These are phyloP conservation scores for Eulimnadia texana DNA, from an alignment of 1,140 invertebrate species.

Conservation along the genomic window DNA sequence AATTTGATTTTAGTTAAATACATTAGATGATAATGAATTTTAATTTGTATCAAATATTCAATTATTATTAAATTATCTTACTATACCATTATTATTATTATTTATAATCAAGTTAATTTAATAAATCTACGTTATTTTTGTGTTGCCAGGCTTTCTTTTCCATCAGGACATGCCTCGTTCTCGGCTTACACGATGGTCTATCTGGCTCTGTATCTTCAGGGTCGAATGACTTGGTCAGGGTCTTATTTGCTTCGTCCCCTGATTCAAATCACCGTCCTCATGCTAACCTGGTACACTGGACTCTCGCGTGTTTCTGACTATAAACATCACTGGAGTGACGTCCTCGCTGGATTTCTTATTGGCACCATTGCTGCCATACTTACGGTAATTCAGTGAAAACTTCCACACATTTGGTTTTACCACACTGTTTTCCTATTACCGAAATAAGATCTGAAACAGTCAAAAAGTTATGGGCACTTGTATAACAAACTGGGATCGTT, in stretches of 20 bases:
- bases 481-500: neutral
- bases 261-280: constrained; percentile 40
- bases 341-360: constrained; percentile 45
- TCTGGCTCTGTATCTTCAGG: constrained; percentile 55
- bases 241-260: constrained; percentile 59
- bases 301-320: constrained; percentile 82
- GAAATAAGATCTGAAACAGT: too few relatives aligned
- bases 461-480: neutral
- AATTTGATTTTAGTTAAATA: too few relatives aligned
- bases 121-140: too few relatives aligned
- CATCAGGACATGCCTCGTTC: constrained; percentile 41
- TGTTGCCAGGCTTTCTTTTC: constrained; percentile 34
- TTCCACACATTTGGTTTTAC: neutral
- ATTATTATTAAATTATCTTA: neutral
- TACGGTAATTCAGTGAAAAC: too few relatives aligned
- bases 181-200: constrained; percentile 34
- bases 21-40: too few relatives aligned
- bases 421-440: neutral
- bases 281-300: constrained; percentile 63
- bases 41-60: too few relatives aligned
- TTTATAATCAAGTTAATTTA: too few relatives aligned
- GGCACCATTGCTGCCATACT: constrained; percentile 41
- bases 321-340: constrained; percentile 92
- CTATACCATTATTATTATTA: neutral
- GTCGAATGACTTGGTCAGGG: constrained; percentile 48